Evolutionary conservation across 2,113 vertebrate species (phyloP), one percentile per base, ranked within the genome.

Genomic region (Peromyscus leucopus): DNA sequence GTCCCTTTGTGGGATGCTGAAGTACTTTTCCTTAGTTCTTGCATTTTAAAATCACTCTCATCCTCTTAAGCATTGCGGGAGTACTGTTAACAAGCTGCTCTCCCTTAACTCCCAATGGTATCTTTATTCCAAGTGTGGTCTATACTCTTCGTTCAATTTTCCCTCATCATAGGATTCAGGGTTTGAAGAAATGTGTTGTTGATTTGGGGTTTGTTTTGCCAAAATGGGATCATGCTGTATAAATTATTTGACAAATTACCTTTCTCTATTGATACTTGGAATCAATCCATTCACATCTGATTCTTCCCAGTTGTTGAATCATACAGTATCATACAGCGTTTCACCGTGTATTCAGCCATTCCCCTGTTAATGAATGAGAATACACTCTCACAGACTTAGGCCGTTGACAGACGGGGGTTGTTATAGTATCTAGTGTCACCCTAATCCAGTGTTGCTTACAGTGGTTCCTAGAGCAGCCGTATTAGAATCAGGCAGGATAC

Each of bases 231-330:
- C 22, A 2, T 42, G 46, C 59, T 46, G 7, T 57, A 59, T 93
- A 72, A 86, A 59, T 92, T 82, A 67, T 42, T 84, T 88, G 22
- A 36, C 67, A 79, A 84, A 76, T 94, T 61, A 42, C 15, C 90
- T 93, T 92, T 94, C 69, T 92, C 36, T 39, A 9, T 65, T 36
- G 57, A 55, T 19, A 67, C 36, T 93, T 67, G 75, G 74, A 74
- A 86, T 93, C 59, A 65, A 65, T 91, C 19, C 39, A 76, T 57
- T 59, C 75, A 42, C 26, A 36, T 33, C 48, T 48, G 46, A 79
- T 69, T 87, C 16, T 83, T 95, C 48, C 31, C 33, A 46, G 42
- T 6, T 39, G 24, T 11, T 48, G 28, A 1, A 65, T 65, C 63
- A 65, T 10, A 74, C 8, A 7, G 28, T 2, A 65, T 65, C 63